phyloP scores from a whole-genome alignment of 2,888 invertebrate species.

The Drosophila kanekoi region DNA sequence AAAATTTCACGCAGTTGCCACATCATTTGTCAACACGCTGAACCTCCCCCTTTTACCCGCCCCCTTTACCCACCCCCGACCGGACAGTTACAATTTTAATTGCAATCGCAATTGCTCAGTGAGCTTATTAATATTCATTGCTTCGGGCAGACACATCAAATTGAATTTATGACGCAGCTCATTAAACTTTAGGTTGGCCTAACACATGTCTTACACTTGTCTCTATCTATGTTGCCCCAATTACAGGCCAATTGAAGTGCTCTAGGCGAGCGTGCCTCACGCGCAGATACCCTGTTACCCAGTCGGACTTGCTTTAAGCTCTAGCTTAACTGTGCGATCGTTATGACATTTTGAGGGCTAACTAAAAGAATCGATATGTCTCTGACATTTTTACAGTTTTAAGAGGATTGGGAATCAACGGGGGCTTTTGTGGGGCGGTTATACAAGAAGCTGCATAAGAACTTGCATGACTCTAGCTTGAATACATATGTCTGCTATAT shows the following conservation, averaged over 20 bases:
- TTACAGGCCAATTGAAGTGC: constrained; percentile 33
- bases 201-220: constrained; percentile 62
- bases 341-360: no score
- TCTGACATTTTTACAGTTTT: no score
- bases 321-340: no score
- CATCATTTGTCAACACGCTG: constrained; percentile 66
- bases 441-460: no score
- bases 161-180: constrained; percentile 58
- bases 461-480: no score
- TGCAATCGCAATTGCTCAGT: constrained; percentile 63
- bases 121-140: constrained; percentile 76
- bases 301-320: background rate
- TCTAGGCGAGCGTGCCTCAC: background rate
- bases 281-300: background rate
- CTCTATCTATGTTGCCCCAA: constrained; percentile 24
- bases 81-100: background rate
- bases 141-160: constrained; percentile 53
- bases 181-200: constrained; percentile 65
- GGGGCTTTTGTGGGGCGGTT: no score
- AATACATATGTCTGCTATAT: no score
- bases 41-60: background rate
- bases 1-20: constrained; percentile 59
- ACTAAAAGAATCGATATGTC: no score
- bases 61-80: background rate
- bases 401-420: no score